phyloP scores from a whole-genome alignment of 37 sponge, comb jelly and placozoan species.

The Tethya wilhelma region DNA sequence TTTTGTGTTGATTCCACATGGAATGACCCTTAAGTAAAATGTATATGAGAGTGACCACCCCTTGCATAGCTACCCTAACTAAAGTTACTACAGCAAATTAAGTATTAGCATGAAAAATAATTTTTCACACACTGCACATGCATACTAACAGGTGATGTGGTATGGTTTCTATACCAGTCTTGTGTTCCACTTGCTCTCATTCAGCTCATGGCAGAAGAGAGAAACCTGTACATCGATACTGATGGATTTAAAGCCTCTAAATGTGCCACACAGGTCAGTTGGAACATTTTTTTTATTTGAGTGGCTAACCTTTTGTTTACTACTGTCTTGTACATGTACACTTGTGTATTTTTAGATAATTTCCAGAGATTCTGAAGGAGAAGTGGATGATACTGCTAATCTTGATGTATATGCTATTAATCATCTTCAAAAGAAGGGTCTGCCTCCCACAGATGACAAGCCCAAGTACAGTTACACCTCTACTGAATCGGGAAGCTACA shows the following conservation, averaged over 20 bases:
- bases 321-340: background rate
- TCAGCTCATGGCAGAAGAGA: constrained; percentile 95
- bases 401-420: constrained; percentile 94
- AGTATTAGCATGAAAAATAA: no score
- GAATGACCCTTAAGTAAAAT: no score
- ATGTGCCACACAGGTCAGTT: constrained; percentile 74
- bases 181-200: constrained; percentile 97
- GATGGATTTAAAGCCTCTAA: constrained; percentile 85
- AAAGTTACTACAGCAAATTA: no score
- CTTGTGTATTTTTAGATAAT: constrained; percentile 61
- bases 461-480: constrained; percentile 88
- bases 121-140: no score
- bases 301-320: no score
- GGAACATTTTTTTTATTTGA: background rate
- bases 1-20: no score
- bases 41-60: no score
- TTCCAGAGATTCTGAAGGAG: constrained; percentile 76
- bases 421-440: constrained; percentile 74
- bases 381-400: constrained; percentile 80
- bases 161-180: constrained; percentile 95
- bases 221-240: constrained; percentile 72
- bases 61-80: no score
- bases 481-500: constrained; percentile 84
- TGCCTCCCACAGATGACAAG: constrained; percentile 82
- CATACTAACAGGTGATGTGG: constrained; percentile 94